A percentile compares a stretch with the other conserved stretches of the same genome.
These are phyloP conservation scores for Stegastes partitus DNA, from an alignment of 2,113 vertebrate genomes.

Conservation along the genomic window DNA sequence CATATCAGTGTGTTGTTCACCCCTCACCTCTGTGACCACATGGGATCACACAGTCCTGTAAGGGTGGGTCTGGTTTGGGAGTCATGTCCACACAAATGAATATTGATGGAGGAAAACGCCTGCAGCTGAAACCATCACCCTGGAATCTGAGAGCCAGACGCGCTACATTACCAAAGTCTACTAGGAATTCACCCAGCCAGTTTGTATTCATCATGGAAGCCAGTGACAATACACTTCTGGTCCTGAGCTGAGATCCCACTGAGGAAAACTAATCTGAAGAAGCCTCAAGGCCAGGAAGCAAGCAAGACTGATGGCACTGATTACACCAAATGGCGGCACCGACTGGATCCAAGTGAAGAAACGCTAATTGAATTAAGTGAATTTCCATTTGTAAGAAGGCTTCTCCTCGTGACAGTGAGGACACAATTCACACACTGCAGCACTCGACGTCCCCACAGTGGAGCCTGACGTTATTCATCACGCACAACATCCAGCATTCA, in stretches of 20 bases:
- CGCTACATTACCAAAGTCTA: constrained; percentile 45
- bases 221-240: constrained; percentile 42
- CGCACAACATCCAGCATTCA: constrained; percentile 1
- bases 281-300: constrained; percentile 35
- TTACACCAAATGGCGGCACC: constrained; percentile 61
- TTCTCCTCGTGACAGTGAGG: constrained; percentile 16
- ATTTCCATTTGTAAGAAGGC: constrained; percentile 46
- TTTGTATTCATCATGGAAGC: constrained; percentile 58
- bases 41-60: not conserved
- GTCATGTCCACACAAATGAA: constrained; percentile 46
- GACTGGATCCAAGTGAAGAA: constrained; percentile 25
- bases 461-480: not conserved
- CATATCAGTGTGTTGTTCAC: not conserved
- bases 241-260: constrained; percentile 42
- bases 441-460: not conserved
- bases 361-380: constrained; percentile 57
- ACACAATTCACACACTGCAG: constrained; percentile 9
- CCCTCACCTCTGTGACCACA: constrained; percentile 1
- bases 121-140: constrained; percentile 10
- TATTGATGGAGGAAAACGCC: constrained; percentile 62
- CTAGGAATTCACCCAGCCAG: constrained; percentile 27
- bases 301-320: constrained; percentile 68
- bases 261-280: constrained; percentile 59
- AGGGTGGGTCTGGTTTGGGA: constrained; percentile 15
- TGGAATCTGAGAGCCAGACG: constrained; percentile 37